These are phyloP conservation scores for Oreonectes daqikongensis DNA, from an alignment of 2,797 vertebrate genomes.

Conservation along the genomic window DNA sequence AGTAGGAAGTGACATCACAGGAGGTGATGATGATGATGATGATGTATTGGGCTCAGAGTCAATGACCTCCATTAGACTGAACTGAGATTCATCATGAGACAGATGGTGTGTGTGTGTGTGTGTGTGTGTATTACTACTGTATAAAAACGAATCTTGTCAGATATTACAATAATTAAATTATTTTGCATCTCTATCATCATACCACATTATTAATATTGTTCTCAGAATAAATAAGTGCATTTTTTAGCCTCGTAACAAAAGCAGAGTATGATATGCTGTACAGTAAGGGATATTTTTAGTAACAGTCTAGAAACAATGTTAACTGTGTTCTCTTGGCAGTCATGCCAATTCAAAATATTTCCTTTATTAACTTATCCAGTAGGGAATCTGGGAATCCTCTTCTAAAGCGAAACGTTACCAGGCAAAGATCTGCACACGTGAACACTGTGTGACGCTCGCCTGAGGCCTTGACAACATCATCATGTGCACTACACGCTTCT, in stretches of 20 bases:
- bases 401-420: background rate
- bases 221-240: background rate
- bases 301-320: conserved; percentile 12
- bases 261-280: background rate
- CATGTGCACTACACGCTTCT: conserved; percentile 10
- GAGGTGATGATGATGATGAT: conserved; percentile 27
- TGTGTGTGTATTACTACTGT: too few relatives aligned
- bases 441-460: conserved; percentile 13
- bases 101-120: background rate
- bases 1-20: conserved; percentile 30
- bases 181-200: background rate
- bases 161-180: background rate
- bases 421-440: background rate
- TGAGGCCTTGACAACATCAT: too few relatives aligned
- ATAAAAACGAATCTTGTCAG: background rate
- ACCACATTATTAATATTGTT: background rate
- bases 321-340: background rate
- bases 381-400: background rate
- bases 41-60: conserved; percentile 47
- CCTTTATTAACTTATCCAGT: conserved; percentile 3
- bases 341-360: background rate
- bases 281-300: background rate
- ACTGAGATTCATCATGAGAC: conserved; percentile 53
- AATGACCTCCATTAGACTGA: conserved; percentile 52
- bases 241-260: background rate